Base-by-base conservation (phyloP, 2,888 invertebrate genomes). In the Meteorus colon region DNA sequence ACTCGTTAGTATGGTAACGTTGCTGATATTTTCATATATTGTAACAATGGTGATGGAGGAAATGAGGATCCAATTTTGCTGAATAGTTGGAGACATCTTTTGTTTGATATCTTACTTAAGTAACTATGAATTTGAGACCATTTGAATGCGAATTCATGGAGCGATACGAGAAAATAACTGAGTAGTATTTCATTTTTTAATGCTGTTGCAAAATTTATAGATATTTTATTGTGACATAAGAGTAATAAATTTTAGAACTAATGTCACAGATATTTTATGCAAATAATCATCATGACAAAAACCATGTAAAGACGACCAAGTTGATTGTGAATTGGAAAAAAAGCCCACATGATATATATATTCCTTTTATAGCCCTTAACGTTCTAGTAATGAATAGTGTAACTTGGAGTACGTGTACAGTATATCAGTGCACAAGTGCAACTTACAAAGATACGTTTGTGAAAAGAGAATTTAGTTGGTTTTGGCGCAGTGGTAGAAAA, bases 191-290 rank as follows among this genome's bases (percentile, higher is more conserved):
- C 24, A 24, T 24, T 24, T 24, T 24, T 24, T 24, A 24, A 24
- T 24, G 24, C 24, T 24, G 24, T 24, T 24, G 24, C 24, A 24
- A 24, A 24, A 24, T 24, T 34, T 34, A 4, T 6, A 34, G 4
- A 34, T 34, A 34, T 34, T 34, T 34, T 16, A 77, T 75, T 59
- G 67, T 24, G 60, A 60, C 45, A 51, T 75, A 77, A 24, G 24
- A 24, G 71, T 77, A 75, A 75, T 72, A 74, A 71, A 16, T 19
- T 27, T 67, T 6, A 62, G 48, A 48, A 67, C 27, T 14, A 27
- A 48, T 16, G 51, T 48, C 16, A 48, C 29, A 19, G 41, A 14
- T 24, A 1, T 37, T 0, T 37, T 24, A 14, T 16, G 27, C 45
- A 27, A 45, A 48, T 16, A 41, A 34, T 34, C 4, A 34, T 8